Conservation (phyloP, 2,797 vertebrate species). For the Melanotaenia trifasciata region DNA sequence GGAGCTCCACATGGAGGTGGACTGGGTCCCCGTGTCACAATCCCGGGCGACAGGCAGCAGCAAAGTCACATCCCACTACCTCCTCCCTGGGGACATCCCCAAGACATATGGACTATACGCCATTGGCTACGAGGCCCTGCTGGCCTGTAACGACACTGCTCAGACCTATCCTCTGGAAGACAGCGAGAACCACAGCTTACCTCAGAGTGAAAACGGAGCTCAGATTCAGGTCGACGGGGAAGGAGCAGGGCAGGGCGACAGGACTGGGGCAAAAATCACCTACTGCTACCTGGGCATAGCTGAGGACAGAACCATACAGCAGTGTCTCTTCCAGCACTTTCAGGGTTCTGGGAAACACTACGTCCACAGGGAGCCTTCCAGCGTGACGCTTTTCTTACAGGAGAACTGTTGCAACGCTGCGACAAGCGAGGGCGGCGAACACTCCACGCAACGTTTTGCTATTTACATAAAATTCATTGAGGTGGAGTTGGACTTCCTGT, state of each 20-base stretch:
- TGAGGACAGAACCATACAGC: constrained; percentile 95
- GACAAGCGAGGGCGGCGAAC: constrained; percentile 63
- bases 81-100: constrained; percentile 94
- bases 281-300: constrained; percentile 98
- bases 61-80: constrained; percentile 90
- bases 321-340: constrained; percentile 96
- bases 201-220: constrained; percentile 57
- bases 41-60: constrained; percentile 88
- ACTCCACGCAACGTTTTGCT: constrained; percentile 78
- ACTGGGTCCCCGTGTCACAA: constrained; percentile 94
- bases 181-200: constrained; percentile 47
- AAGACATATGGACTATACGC: constrained; percentile 95
- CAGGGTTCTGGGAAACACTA: constrained; percentile 93
- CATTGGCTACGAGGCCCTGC: constrained; percentile 88
- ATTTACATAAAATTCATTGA: constrained; percentile 98
- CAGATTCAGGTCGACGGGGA: constrained; percentile 43
- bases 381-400: constrained; percentile 93
- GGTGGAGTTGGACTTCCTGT: constrained; percentile 99
- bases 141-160: neutral
- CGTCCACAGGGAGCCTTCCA: constrained; percentile 86
- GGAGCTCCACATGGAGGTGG: constrained; percentile 97
- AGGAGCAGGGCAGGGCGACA: constrained; percentile 43
- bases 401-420: constrained; percentile 86
- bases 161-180: constrained; percentile 30
- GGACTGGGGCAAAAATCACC: constrained; percentile 83